These are phyloP conservation scores for Clitarchus hookeri DNA, from an alignment of 2,888 invertebrate species.

Conservation along the genomic window DNA sequence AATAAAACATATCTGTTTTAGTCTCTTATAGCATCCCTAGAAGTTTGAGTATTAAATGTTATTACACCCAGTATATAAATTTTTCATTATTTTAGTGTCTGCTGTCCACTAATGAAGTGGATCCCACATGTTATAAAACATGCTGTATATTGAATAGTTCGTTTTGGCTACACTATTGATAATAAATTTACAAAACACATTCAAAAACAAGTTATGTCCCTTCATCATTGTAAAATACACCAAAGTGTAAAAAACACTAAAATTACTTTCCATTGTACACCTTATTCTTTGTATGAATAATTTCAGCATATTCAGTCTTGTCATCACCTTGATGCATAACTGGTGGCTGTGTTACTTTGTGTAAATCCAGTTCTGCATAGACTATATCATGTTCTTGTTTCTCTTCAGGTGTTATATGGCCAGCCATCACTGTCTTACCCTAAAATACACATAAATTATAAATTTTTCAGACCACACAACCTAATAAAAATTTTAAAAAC, in stretches of 20 bases:
- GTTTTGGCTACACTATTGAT: too few relatives aligned
- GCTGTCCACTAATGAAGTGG: too few relatives aligned
- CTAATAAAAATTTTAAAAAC: conserved; percentile 1
- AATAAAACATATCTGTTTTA: too few relatives aligned
- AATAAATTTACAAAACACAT: too few relatives aligned
- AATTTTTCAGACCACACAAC: not conserved
- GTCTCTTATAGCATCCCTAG: too few relatives aligned
- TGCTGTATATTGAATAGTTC: too few relatives aligned
- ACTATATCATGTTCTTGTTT: conserved; percentile 60
- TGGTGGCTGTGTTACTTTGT: conserved; percentile 36
- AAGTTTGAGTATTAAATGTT: too few relatives aligned
- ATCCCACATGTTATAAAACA: too few relatives aligned
- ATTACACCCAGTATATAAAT: too few relatives aligned
- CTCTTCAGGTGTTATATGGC: not conserved
- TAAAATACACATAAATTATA: conserved; percentile 15
- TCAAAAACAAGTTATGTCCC: too few relatives aligned
- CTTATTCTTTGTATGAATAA: conserved; percentile 67
- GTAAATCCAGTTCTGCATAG: conserved; percentile 72
- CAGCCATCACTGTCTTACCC: not conserved
- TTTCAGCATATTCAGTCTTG: conserved; percentile 80
- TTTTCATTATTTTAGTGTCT: too few relatives aligned
- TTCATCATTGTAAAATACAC: not conserved
- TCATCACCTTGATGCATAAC: conserved; percentile 61
- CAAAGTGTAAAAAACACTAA: not conserved
- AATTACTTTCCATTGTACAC: not conserved